phyloP scores from a whole-genome alignment of 1,140 invertebrate genomes.

The Trigoniulus corallinus region DNA sequence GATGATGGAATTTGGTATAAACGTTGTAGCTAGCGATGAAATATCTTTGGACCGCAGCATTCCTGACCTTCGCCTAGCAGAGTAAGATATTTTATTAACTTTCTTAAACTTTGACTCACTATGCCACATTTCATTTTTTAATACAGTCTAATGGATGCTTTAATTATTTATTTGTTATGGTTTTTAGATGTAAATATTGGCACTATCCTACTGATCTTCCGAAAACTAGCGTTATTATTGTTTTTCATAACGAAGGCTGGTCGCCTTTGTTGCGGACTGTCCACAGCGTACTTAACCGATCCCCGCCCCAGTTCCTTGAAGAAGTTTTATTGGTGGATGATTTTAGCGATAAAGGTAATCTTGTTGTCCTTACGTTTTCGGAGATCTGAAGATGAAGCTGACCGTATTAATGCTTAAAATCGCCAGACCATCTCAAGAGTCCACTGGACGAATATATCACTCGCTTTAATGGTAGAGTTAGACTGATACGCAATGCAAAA shows the following conservation, averaged over 20 bases:
- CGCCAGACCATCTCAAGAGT: slow-evolving; percentile 61
- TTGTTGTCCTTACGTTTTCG: background rate
- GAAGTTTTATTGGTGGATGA: slow-evolving; percentile 98
- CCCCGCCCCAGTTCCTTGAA: slow-evolving; percentile 73
- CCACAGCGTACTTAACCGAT: slow-evolving; percentile 83
- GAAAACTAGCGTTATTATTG: slow-evolving; percentile 84
- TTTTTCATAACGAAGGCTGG: slow-evolving; percentile 98
- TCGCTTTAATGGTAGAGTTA: slow-evolving; percentile 72
- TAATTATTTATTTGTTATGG: background rate
- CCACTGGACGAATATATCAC: slow-evolving; percentile 79
- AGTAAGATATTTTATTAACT: slow-evolving; percentile 33
- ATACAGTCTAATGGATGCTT: background rate
- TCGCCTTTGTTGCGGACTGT: slow-evolving; percentile 90
- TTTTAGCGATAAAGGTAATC: slow-evolving; percentile 82
- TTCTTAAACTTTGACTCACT: no score
- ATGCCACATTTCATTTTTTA: no score
- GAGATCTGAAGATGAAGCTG: background rate
- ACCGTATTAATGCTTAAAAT: background rate
- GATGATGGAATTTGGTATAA: slow-evolving; percentile 86
- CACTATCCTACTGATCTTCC: slow-evolving; percentile 80
- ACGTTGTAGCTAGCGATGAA: slow-evolving; percentile 90
- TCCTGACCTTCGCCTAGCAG: slow-evolving; percentile 66
- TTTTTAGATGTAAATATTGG: slow-evolving; percentile 79
- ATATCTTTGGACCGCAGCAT: slow-evolving; percentile 66
- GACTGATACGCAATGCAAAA: slow-evolving; percentile 66